phyloP scores from a whole-genome alignment of 2,113 vertebrate genomes.

The Eupsittula cactorum region DNA sequence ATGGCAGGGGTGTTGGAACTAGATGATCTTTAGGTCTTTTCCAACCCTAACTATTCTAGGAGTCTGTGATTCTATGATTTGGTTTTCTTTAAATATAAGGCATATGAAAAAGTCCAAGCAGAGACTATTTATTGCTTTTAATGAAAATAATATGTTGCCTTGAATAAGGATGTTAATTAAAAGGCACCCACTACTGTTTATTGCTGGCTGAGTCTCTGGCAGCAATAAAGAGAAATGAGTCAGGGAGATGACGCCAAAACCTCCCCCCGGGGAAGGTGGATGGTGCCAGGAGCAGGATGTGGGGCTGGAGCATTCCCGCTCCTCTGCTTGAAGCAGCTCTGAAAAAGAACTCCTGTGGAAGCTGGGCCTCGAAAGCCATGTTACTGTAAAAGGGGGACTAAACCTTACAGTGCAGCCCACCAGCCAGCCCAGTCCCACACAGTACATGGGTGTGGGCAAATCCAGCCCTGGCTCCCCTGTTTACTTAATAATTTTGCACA shows the following conservation, averaged over 20 bases:
- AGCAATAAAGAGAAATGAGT: conserved; percentile 22
- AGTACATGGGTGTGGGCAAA: not conserved
- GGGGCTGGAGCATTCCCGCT: not conserved
- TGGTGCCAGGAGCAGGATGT: conserved; percentile 12
- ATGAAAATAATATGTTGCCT: conserved; percentile 61
- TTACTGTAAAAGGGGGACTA: not conserved
- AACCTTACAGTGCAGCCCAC: no score
- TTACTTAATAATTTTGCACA: conserved; percentile 44
- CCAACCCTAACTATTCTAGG: no score
- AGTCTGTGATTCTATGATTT: not conserved
- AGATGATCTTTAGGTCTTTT: no score
- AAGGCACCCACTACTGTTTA: conserved; percentile 57
- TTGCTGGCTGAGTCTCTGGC: conserved; percentile 41
- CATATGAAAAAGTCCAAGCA: not conserved
- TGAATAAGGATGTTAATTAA: conserved; percentile 55
- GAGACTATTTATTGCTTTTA: conserved; percentile 46
- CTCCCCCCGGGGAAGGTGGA: conserved; percentile 38
- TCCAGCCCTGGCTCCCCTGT: not conserved
- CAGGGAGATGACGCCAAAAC: not conserved
- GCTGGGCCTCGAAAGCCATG: not conserved
- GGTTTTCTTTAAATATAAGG: conserved; percentile 5
- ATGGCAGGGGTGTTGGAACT: no score
- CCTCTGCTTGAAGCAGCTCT: not conserved
- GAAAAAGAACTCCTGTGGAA: not conserved
- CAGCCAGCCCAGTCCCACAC: not conserved